Conservation (phyloP, 2,888 invertebrate species). For the Selenia dentaria region DNA sequence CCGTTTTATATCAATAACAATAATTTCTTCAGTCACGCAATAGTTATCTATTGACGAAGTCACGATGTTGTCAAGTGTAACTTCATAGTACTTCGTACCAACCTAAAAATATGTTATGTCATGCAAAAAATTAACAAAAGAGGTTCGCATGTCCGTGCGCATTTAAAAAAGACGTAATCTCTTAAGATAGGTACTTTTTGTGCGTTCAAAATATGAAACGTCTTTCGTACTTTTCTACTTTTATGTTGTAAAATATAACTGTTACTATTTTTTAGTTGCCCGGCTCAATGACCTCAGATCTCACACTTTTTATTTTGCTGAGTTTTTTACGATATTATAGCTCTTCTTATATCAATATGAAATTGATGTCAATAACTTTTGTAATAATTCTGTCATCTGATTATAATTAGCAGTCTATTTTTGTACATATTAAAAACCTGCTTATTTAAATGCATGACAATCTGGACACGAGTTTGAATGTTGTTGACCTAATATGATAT, state of each 20-base stretch:
- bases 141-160: constrained; percentile 35
- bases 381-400: too few species aligned
- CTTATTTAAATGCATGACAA: too few species aligned
- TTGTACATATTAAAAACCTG: too few species aligned
- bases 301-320: too few species aligned
- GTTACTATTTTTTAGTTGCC: neutral
- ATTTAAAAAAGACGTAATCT: constrained; percentile 8
- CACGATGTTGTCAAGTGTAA: constrained; percentile 15
- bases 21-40: constrained; percentile 9
- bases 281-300: too few species aligned
- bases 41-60: constrained; percentile 6
- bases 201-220: constrained; percentile 20
- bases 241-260: neutral
- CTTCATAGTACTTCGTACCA: constrained; percentile 1
- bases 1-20: too few species aligned
- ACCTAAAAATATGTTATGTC: constrained; percentile 14
- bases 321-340: too few species aligned
- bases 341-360: too few species aligned
- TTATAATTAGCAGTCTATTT: too few species aligned
- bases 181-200: constrained; percentile 9
- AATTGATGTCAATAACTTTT: too few species aligned
- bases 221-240: constrained; percentile 18
- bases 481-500: too few species aligned
- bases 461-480: too few species aligned
- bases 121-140: constrained; percentile 29